A percentile compares a stretch with the other conserved stretches of the same genome.
These are phyloP conservation scores for Cerceris rybyensis DNA, from an alignment of 2,888 invertebrate species.

Conservation along the genomic window DNA sequence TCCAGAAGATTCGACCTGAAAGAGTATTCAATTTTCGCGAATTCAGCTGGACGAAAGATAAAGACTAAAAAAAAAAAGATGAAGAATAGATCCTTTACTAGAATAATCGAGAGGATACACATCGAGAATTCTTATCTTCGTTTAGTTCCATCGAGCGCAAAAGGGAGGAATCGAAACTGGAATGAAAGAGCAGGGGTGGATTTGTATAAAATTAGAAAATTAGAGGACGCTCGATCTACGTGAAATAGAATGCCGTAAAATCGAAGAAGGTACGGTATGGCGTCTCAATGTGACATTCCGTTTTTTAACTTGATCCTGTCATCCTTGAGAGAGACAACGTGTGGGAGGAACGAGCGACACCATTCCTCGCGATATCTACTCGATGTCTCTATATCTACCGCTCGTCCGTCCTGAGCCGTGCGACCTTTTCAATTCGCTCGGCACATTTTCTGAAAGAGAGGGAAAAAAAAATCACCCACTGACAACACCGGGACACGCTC, in stretches of 20 bases:
- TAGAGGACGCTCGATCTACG: not conserved
- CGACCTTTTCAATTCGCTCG: constrained; percentile 9
- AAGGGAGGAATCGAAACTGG: too few species aligned
- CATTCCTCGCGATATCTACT: constrained; percentile 20
- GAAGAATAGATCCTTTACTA: not conserved
- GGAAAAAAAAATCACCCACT: not conserved
- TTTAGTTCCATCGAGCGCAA: too few species aligned
- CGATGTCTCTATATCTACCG: constrained; percentile 17
- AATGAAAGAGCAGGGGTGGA: too few species aligned
- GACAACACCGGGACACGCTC: not conserved
- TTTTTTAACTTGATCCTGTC: constrained; percentile 22
- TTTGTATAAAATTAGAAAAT: not conserved
- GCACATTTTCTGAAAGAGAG: not conserved
- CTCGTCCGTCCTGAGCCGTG: not conserved
- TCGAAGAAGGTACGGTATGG: not conserved
- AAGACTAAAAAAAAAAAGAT: not conserved
- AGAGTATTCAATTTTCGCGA: not conserved
- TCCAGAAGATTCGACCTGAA: constrained; percentile 5
- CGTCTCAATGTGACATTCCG: not conserved
- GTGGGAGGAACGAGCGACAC: constrained; percentile 26
- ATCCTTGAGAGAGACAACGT: constrained; percentile 26
- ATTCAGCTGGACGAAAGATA: not conserved
- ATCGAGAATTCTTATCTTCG: too few species aligned
- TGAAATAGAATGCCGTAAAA: not conserved
- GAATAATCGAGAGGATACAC: too few species aligned